phyloP scores from a whole-genome alignment of 2,888 invertebrate species.

The Kuschelorhynchus macadamiae region DNA sequence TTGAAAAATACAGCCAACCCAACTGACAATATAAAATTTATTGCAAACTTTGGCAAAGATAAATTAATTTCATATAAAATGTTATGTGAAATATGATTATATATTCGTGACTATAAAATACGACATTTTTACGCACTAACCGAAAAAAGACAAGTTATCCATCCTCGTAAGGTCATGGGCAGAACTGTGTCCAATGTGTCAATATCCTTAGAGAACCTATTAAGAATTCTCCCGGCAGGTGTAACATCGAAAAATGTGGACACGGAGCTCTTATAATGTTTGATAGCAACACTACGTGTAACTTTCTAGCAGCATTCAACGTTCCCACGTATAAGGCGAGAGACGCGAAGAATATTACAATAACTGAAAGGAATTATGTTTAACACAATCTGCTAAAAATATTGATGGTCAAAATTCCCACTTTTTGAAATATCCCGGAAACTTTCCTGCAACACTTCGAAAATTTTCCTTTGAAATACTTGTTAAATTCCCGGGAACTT shows the following conservation, averaged over 20 bases:
- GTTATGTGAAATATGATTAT: too few species aligned
- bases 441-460: too few species aligned
- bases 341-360: slow-evolving; percentile 77
- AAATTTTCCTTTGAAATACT: too few species aligned
- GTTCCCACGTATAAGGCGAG: slow-evolving; percentile 79
- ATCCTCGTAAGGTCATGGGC: slow-evolving; percentile 80
- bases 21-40: too few species aligned
- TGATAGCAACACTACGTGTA: slow-evolving; percentile 77
- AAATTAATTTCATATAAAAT: too few species aligned
- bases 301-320: slow-evolving; percentile 74
- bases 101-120: too few species aligned
- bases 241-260: slow-evolving; percentile 86
- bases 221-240: slow-evolving; percentile 83
- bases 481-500: too few species aligned
- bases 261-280: slow-evolving; percentile 78
- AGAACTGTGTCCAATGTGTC: slow-evolving; percentile 81
- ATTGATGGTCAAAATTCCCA: too few species aligned
- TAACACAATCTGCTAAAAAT: not conserved
- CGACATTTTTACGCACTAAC: slow-evolving; percentile 72
- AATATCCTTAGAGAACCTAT: slow-evolving; percentile 83
- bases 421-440: too few species aligned
- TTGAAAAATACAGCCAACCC: too few species aligned
- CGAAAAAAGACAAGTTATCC: slow-evolving; percentile 78
- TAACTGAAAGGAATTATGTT: slow-evolving; percentile 69
- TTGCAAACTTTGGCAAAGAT: too few species aligned